Conservation (phyloP, 2,888 invertebrate genomes). For the Alsophila aescularia region DNA sequence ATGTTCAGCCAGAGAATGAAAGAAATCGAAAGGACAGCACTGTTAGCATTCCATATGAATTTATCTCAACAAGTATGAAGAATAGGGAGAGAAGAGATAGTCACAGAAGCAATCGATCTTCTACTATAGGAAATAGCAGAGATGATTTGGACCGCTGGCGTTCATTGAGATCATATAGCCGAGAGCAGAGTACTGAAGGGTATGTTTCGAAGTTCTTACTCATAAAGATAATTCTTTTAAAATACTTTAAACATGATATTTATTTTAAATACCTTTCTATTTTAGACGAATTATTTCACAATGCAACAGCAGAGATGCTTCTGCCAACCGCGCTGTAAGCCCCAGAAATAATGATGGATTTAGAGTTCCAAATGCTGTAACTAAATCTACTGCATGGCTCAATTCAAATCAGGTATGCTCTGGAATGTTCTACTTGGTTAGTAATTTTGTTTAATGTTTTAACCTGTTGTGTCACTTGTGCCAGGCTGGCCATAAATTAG, state of each 20-base stretch:
- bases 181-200: slow-evolving; percentile 81
- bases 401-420: slow-evolving; percentile 65
- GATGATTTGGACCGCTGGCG: slow-evolving; percentile 80
- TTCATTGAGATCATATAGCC: slow-evolving; percentile 75
- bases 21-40: slow-evolving; percentile 68
- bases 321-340: slow-evolving; percentile 67
- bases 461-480: background rate
- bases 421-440: background rate
- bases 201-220: slow-evolving; percentile 38
- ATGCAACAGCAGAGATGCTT: slow-evolving; percentile 76
- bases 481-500: too few relatives aligned
- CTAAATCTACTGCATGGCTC: slow-evolving; percentile 62
- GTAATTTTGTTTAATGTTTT: background rate
- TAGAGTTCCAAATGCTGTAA: slow-evolving; percentile 63
- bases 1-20: slow-evolving; percentile 65
- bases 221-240: background rate
- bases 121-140: slow-evolving; percentile 76
- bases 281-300: slow-evolving; percentile 76
- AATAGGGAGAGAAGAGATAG: slow-evolving; percentile 72
- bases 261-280: slow-evolving; percentile 25
- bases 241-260: background rate
- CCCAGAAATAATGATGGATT: slow-evolving; percentile 78
- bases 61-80: slow-evolving; percentile 56
- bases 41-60: slow-evolving; percentile 70
- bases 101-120: slow-evolving; percentile 75